phyloP scores from a whole-genome alignment of 2,888 invertebrate genomes.

The Andrena flavipes region DNA sequence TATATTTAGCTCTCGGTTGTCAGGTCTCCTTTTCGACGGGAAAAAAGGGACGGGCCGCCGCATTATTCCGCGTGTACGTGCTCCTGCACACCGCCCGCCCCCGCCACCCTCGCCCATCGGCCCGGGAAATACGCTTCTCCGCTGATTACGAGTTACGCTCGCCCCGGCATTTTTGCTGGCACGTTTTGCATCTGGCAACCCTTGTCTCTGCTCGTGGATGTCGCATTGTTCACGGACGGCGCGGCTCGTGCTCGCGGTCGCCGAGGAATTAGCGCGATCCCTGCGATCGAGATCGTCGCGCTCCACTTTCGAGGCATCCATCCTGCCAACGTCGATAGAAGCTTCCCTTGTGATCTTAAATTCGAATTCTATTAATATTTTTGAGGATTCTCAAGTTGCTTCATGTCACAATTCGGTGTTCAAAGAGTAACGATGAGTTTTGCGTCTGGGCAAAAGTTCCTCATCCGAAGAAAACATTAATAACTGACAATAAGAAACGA shows the following conservation, averaged over 20 bases:
- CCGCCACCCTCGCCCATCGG: background rate
- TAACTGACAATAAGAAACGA: no score
- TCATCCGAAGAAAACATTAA: no score
- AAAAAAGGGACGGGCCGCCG: constrained; percentile 13
- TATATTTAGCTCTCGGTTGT: constrained; percentile 62
- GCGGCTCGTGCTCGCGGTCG: background rate
- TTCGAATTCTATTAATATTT: no score
- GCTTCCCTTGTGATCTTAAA: no score
- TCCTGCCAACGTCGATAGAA: no score
- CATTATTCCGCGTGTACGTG: background rate
- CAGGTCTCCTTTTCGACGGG: constrained; percentile 37
- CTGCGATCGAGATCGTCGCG: background rate
- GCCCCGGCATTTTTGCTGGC: constrained; percentile 35
- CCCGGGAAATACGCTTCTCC: constrained; percentile 36
- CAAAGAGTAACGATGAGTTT: no score
- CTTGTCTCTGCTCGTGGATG: constrained; percentile 8
- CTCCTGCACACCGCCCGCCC: background rate
- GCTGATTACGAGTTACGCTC: constrained; percentile 56
- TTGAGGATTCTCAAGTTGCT: no score
- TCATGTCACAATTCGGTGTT: no score
- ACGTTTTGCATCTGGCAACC: constrained; percentile 20
- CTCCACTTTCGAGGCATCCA: background rate
- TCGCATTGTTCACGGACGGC: background rate
- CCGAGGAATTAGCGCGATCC: background rate
- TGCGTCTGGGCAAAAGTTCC: no score